These are phyloP conservation scores for Drosophila anomalata DNA, from an alignment of 2,888 invertebrate genomes.

Conservation along the genomic window DNA sequence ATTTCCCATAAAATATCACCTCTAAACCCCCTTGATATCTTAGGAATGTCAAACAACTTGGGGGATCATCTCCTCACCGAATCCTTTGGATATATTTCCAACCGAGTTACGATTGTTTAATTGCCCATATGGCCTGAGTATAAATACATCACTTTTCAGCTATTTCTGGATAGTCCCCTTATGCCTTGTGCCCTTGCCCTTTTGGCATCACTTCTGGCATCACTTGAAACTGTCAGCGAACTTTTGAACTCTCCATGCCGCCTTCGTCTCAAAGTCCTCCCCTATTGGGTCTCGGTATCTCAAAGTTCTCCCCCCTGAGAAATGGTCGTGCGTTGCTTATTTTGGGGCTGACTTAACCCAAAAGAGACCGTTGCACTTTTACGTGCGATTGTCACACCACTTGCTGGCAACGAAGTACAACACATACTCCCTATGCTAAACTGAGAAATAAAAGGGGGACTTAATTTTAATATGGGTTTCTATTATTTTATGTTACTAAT, in stretches of 20 bases:
- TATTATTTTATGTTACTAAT: not conserved
- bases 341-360: slow-evolving; percentile 40
- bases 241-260: slow-evolving; percentile 50
- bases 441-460: not conserved
- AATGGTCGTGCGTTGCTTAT: slow-evolving; percentile 33
- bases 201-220: not conserved
- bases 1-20: not conserved
- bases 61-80: slow-evolving; percentile 11
- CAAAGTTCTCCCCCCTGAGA: not conserved
- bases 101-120: slow-evolving; percentile 44
- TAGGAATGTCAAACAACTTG: slow-evolving; percentile 19
- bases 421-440: not conserved
- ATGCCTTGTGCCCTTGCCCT: slow-evolving; percentile 12
- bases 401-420: slow-evolving; percentile 49
- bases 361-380: slow-evolving; percentile 64
- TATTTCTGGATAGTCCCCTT: slow-evolving; percentile 19
- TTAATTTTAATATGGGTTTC: not conserved
- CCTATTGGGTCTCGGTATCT: not conserved
- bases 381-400: slow-evolving; percentile 77
- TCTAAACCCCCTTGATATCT: slow-evolving; percentile 4
- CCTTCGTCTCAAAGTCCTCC: not conserved
- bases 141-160: slow-evolving; percentile 34
- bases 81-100: slow-evolving; percentile 18
- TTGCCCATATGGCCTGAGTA: slow-evolving; percentile 58
- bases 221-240: slow-evolving; percentile 30